Evolutionary conservation across 2,113 vertebrate genomes (phyloP).

Genomic region (Tichodroma muraria): DNA sequence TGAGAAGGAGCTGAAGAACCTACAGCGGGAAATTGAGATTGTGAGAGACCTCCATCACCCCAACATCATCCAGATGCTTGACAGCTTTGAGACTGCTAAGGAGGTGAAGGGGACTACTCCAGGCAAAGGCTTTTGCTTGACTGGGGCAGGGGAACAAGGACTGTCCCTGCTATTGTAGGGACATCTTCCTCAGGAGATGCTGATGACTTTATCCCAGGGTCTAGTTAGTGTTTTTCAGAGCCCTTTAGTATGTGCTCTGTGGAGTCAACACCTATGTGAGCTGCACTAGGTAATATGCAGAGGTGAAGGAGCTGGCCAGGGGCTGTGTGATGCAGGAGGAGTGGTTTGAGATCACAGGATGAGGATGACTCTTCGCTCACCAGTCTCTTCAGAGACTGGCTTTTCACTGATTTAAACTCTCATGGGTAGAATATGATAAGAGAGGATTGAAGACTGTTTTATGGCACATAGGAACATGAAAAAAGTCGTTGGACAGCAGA

Average conservation of each 20-base stretch:
- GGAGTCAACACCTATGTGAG: not conserved
- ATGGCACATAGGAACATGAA: not conserved
- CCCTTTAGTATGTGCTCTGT: not conserved
- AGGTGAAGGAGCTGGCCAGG: not conserved
- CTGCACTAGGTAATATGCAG: not conserved
- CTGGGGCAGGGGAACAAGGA: not conserved
- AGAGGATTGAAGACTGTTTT: not conserved
- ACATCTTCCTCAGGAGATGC: not conserved
- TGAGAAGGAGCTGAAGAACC: constrained; percentile 86
- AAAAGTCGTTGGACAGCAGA: not conserved
- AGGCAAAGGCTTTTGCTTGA: not conserved
- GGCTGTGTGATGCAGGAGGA: not conserved
- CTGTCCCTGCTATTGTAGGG: not conserved
- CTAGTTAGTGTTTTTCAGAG: not conserved
- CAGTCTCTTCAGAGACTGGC: not conserved
- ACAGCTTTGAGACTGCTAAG: constrained; percentile 92
- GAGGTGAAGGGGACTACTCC: constrained; percentile 70
- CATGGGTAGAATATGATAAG: not conserved
- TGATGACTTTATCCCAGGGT: not conserved
- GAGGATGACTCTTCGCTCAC: not conserved
- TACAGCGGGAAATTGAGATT: constrained; percentile 91
- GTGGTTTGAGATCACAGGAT: not conserved
- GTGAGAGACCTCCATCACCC: constrained; percentile 89
- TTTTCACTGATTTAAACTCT: not conserved
- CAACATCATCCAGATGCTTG: constrained; percentile 90